A percentile compares a stretch with the other conserved stretches of the same genome.
Evolutionary conservation across 2,888 invertebrate genomes (phyloP).

Genomic region (Homarus gammarus): DNA sequence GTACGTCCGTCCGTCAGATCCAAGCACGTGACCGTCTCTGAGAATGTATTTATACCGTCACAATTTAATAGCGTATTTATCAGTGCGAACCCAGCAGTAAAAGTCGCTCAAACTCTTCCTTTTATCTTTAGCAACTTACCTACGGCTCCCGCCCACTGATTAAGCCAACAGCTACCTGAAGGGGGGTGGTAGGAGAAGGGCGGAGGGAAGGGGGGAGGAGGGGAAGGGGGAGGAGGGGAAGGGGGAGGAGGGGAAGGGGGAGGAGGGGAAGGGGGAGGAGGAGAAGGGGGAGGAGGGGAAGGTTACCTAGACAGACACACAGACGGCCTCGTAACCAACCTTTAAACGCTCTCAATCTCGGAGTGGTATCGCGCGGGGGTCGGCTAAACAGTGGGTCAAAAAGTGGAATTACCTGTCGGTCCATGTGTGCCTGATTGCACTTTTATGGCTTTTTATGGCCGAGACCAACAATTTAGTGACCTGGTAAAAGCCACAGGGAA

Average conservation of each 20-base stretch:
- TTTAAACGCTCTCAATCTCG: not conserved
- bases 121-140: not conserved
- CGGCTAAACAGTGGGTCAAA: not conserved
- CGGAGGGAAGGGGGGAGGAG: too few species aligned
- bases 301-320: not conserved
- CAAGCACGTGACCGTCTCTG: too few species aligned
- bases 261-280: too few species aligned
- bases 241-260: not conserved
- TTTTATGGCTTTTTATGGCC: not conserved
- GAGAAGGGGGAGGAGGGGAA: too few species aligned
- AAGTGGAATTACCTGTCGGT: not conserved
- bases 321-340: not conserved
- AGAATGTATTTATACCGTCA: too few species aligned
- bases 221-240: too few species aligned
- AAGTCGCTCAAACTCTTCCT: not conserved
- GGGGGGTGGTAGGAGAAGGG: not conserved
- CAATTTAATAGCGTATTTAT: not conserved
- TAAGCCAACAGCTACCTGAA: not conserved
- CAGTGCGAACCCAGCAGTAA: not conserved
- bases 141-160: not conserved
- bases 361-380: not conserved
- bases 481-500: not conserved
- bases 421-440: not conserved
- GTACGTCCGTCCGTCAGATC: too few species aligned
- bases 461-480: not conserved